Percentiles rank a stretch among this genome's conserved stretches.
Conservation (phyloP, 2,113 vertebrate species). For the Thunnus maccoyii region DNA sequence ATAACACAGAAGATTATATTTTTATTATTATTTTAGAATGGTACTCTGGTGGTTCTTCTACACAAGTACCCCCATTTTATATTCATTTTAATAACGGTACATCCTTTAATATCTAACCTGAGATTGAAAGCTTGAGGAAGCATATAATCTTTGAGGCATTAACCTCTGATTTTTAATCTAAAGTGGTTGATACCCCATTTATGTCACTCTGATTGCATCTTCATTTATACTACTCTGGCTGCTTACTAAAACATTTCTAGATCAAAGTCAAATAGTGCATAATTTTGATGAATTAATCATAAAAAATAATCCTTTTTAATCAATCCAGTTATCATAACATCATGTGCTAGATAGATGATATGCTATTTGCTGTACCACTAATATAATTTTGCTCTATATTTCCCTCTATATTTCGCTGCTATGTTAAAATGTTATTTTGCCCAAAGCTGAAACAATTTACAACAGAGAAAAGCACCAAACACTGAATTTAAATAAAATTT, state of each 20-base stretch:
- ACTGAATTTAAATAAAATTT: conserved; percentile 31
- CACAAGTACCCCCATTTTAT: not conserved
- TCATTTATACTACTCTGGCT: conserved; percentile 30
- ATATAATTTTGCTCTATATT: conserved; percentile 5
- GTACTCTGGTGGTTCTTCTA: not conserved
- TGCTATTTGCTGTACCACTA: conserved; percentile 40
- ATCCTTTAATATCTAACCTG: conserved; percentile 16
- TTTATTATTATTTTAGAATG: not conserved
- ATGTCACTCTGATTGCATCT: conserved; percentile 45
- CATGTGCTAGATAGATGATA: conserved; percentile 27
- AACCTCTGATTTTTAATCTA: conserved; percentile 43
- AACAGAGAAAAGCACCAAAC: not conserved
- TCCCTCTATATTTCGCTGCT: not conserved
- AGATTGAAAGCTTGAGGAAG: conserved; percentile 14
- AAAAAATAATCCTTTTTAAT: conserved; percentile 54
- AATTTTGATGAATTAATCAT: conserved; percentile 54
- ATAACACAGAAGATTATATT: not conserved
- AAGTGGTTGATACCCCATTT: conserved; percentile 34
- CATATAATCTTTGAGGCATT: conserved; percentile 10
- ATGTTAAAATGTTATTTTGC: conserved; percentile 4
- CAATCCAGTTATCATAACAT: conserved; percentile 42
- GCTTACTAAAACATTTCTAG: conserved; percentile 45
- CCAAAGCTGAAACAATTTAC: conserved; percentile 1
- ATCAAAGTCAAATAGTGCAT: conserved; percentile 56
- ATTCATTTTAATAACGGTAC: not conserved